A percentile compares a stretch with the other conserved stretches of the same genome.
Conservation (phyloP, 2,113 vertebrate species). For the Gymnobelideus leadbeateri region DNA sequence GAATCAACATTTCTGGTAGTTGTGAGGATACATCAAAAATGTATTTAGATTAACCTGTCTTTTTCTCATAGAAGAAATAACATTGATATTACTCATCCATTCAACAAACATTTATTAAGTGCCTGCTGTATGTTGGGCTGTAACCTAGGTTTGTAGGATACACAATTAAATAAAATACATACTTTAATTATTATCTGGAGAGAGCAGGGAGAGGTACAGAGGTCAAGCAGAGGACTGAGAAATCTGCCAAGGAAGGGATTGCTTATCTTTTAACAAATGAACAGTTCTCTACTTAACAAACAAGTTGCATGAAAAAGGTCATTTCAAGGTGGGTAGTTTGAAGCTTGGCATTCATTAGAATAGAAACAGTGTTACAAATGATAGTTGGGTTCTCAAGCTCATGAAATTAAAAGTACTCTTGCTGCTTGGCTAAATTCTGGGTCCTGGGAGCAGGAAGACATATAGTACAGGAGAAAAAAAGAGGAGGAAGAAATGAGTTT, state of each 20-base stretch:
- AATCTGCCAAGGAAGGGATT: not conserved
- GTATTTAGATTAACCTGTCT: not conserved
- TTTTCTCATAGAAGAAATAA: not conserved
- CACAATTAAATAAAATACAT: not conserved
- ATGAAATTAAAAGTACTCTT: not conserved
- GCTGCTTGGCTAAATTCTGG: not conserved
- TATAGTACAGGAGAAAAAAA: not conserved
- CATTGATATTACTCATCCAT: not conserved
- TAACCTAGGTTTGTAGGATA: not conserved
- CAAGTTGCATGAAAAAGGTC: not conserved
- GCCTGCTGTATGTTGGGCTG: not conserved
- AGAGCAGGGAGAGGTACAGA: not conserved
- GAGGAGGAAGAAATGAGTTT: not conserved
- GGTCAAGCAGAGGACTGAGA: not conserved
- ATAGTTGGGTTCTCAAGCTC: not conserved
- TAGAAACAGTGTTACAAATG: not conserved
- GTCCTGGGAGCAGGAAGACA: not conserved
- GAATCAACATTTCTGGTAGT: not conserved
- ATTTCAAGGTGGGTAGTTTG: not conserved
- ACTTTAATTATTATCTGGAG: not conserved
- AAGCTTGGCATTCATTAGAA: not conserved
- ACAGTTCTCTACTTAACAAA: not conserved
- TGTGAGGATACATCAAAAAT: not conserved
- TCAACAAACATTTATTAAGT: not conserved
- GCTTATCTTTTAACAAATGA: not conserved